Conservation (phyloP, 2,888 invertebrate species). For the Pyralis farinalis region DNA sequence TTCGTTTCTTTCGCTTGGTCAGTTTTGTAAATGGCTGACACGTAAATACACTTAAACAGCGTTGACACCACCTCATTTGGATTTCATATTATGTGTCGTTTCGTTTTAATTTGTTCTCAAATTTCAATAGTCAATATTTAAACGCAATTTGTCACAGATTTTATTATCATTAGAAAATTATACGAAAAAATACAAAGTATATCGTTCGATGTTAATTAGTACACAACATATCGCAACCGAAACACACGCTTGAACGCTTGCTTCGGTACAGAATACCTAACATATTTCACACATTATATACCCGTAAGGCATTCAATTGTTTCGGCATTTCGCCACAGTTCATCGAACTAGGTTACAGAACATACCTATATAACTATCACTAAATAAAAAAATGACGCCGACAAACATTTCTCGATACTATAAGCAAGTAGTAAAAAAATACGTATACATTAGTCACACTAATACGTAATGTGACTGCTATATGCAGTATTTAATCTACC, state of each 20-base stretch:
- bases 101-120: slow-evolving; percentile 40
- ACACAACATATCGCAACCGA: slow-evolving; percentile 14
- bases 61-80: slow-evolving; percentile 39
- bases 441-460: too few relatives aligned
- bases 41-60: slow-evolving; percentile 50
- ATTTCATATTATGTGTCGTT: slow-evolving; percentile 38
- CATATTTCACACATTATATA: slow-evolving; percentile 3
- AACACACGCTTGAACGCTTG: background rate
- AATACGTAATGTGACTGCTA: too few relatives aligned
- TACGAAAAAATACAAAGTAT: slow-evolving; percentile 21
- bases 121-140: slow-evolving; percentile 33
- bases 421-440: too few relatives aligned
- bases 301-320: background rate
- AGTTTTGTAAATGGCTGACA: slow-evolving; percentile 36
- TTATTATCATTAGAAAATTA: slow-evolving; percentile 22
- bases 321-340: too few relatives aligned
- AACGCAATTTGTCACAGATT: slow-evolving; percentile 22
- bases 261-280: too few relatives aligned
- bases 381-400: too few relatives aligned
- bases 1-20: slow-evolving; percentile 31
- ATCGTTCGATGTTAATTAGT: slow-evolving; percentile 9
- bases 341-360: too few relatives aligned
- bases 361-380: too few relatives aligned
- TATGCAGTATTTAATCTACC: too few relatives aligned
- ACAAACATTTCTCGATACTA: too few relatives aligned